Evolutionary conservation across 2,888 invertebrate genomes (phyloP), one percentile per base, ranked within the genome.

Genomic region (Nymphalis polychloros): DNA sequence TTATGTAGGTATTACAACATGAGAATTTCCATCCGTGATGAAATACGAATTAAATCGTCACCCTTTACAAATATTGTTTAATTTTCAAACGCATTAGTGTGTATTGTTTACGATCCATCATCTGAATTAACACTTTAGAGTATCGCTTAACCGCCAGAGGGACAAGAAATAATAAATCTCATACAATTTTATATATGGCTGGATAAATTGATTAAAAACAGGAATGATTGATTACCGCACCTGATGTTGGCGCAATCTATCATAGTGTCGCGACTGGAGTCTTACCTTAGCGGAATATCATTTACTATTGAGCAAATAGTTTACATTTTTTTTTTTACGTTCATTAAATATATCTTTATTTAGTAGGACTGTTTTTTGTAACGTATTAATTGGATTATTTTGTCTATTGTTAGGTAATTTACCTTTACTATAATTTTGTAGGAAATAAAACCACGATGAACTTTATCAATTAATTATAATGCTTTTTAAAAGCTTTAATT

Each of bases 161-260:
- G 52, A 70, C 64, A 70, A 69, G 64, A 64, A 53, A 64, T 75
- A 75, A 75, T 76, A 74, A 76, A 72, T 76, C 75, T 73, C 76
- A 60, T 70, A 72, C 64, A 75, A 74, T 76, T 76, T 78, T 76
- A 80, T 70, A 70, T 68, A 70, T 77, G 82, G 78, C 78, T 75
- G 79, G 80, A 81, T 83, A 86, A 87, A 90, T 89, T 88, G 86
- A 89, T 89, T 88, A 85, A 88, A 86, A 78, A 60, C 81, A 76
- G 75, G 73, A 77, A 82, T 90, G 90, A 91, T 90, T 86, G 88
- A 91, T 90, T 80, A 77, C 78, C 76, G 77, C 85, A 86, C 87
- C 86, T 87, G 90, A 84, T 84, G 59, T 59, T 41, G 66, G 73
- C 67, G 70, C 72, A 64, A 78, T 78, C 75, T 72, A 78, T 78